A percentile compares a stretch with the other conserved stretches of the same genome.
These are phyloP conservation scores for Catocala nupta DNA, from an alignment of 2,888 invertebrate species.

Conservation along the genomic window DNA sequence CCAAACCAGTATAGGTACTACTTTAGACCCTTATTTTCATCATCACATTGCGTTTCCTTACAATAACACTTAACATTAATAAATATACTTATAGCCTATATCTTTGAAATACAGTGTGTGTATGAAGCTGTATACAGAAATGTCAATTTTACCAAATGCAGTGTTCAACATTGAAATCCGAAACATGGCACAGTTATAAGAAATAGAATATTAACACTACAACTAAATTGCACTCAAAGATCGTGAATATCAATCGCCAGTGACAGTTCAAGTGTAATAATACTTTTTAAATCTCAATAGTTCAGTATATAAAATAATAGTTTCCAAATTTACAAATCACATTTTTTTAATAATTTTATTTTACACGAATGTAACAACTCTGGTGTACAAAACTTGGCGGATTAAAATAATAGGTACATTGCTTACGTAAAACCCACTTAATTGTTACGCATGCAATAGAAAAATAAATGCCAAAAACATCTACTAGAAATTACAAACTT, in stretches of 20 bases:
- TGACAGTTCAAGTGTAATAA: slow-evolving; percentile 38
- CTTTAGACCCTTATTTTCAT: slow-evolving; percentile 81
- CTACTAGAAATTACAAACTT: slow-evolving; percentile 51
- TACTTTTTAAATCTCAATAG: slow-evolving; percentile 45
- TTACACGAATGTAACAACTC: slow-evolving; percentile 31
- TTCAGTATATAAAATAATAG: slow-evolving; percentile 34
- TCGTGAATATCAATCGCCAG: slow-evolving; percentile 42
- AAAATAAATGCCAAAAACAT: slow-evolving; percentile 60
- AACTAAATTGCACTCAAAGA: slow-evolving; percentile 72
- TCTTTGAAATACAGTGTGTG: slow-evolving; percentile 58
- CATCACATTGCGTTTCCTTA: slow-evolving; percentile 85
- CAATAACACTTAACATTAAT: slow-evolving; percentile 67
- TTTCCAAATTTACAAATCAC: slow-evolving; percentile 46
- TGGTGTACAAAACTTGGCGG: slow-evolving; percentile 24
- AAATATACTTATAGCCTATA: slow-evolving; percentile 62
- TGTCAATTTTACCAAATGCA: slow-evolving; percentile 52
- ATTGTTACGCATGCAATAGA: slow-evolving; percentile 45
- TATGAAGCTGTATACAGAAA: slow-evolving; percentile 43
- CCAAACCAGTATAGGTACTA: slow-evolving; percentile 76
- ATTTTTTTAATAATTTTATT: slow-evolving; percentile 15
- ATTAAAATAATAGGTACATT: slow-evolving; percentile 27
- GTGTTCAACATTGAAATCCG: slow-evolving; percentile 55
- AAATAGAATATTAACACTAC: slow-evolving; percentile 55
- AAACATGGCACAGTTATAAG: slow-evolving; percentile 74
- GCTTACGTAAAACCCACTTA: slow-evolving; percentile 25